A percentile compares a stretch with the other conserved stretches of the same genome.
Conservation (phyloP, 2,797 vertebrate genomes). For the Atherinosoma microstoma region DNA sequence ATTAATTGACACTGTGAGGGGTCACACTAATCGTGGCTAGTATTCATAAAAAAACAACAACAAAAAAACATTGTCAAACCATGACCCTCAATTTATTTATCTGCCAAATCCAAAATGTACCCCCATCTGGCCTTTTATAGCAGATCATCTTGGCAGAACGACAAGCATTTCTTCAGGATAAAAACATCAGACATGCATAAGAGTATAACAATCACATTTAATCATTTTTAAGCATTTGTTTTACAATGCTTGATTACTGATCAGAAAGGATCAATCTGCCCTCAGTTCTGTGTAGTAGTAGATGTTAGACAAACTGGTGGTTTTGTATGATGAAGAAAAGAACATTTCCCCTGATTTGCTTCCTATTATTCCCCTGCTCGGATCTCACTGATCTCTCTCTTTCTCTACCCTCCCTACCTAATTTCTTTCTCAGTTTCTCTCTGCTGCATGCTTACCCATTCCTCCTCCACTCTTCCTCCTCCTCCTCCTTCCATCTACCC, state of each 20-base stretch:
- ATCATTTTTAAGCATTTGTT: background rate
- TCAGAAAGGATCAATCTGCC: background rate
- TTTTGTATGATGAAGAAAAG: constrained; percentile 20
- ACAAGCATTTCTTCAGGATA: background rate
- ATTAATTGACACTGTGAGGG: background rate
- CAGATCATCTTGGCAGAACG: background rate
- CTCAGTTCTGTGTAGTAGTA: constrained; percentile 21
- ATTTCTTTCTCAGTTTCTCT: constrained; percentile 57
- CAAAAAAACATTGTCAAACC: background rate
- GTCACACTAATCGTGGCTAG: background rate
- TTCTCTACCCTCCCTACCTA: constrained; percentile 12
- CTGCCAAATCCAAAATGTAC: background rate
- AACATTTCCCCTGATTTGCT: constrained; percentile 29
- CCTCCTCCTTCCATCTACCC: constrained; percentile 52
- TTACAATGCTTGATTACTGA: background rate
- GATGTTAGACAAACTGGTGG: constrained; percentile 14
- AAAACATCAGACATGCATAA: background rate
- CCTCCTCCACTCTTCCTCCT: constrained; percentile 38
- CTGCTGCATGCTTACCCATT: constrained; percentile 66
- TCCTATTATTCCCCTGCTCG: constrained; percentile 43
- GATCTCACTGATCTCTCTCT: constrained; percentile 39
- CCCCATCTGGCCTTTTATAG: background rate
- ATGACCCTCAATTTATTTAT: background rate
- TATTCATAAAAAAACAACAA: background rate
- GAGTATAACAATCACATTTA: background rate